Conservation (phyloP, 2,797 vertebrate genomes). For the Neosilurus hyrtlii region DNA sequence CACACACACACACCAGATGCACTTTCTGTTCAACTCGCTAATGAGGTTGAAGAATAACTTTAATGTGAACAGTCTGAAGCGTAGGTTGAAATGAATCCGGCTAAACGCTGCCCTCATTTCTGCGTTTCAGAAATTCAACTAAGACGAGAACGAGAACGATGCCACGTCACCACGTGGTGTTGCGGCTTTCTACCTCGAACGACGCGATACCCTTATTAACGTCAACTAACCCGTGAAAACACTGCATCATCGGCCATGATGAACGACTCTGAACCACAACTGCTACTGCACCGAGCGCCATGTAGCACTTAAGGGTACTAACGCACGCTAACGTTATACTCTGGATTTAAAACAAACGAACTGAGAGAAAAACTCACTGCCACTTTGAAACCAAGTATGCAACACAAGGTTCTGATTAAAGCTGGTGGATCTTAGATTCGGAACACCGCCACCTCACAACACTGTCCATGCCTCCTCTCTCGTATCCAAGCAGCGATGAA, state of each 20-base stretch:
- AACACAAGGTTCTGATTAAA: conserved; percentile 9
- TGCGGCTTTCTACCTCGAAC: conserved; percentile 48
- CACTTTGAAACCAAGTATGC: conserved; percentile 46
- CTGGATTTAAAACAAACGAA: conserved; percentile 4
- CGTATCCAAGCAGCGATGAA: neutral
- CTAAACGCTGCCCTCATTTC: conserved; percentile 43
- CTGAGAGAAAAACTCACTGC: conserved; percentile 32
- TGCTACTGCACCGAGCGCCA: neutral
- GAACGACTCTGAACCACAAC: conserved; percentile 22
- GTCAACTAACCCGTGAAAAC: conserved; percentile 5
- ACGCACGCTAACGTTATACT: conserved; percentile 20
- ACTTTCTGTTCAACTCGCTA: too few relatives aligned
- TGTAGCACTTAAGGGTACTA: conserved; percentile 49
- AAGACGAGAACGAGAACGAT: neutral
- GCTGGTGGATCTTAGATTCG: neutral
- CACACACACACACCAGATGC: too few relatives aligned
- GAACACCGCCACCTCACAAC: neutral
- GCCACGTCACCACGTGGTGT: conserved; percentile 6
- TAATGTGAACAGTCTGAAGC: neutral
- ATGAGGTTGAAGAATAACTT: neutral
- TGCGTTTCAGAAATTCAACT: conserved; percentile 36
- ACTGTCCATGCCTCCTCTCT: neutral
- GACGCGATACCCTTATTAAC: conserved; percentile 9
- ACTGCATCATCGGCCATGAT: conserved; percentile 13
- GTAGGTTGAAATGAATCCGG: neutral